Percentiles rank a stretch among this genome's conserved stretches.
These are phyloP conservation scores for Nematolebias whitei DNA, from an alignment of 2,113 vertebrate genomes.

Conservation along the genomic window DNA sequence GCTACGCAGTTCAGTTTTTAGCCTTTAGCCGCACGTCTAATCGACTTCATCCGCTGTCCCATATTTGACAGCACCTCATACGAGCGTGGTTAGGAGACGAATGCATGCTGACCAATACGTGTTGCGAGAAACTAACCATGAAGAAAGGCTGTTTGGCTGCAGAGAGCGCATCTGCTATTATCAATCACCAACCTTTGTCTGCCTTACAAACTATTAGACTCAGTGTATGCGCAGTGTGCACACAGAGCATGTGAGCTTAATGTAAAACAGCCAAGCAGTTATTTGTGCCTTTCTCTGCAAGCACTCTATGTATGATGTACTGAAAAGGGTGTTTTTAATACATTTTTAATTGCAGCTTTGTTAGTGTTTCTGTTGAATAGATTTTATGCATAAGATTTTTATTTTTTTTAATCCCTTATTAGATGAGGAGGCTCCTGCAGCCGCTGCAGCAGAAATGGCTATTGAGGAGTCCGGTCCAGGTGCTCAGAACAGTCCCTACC, in stretches of 20 bases:
- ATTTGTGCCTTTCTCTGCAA: not conserved
- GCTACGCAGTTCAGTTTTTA: constrained; percentile 76
- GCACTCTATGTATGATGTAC: not conserved
- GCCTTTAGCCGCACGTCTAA: constrained; percentile 59
- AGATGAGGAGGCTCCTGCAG: constrained; percentile 98
- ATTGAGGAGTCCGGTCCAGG: constrained; percentile 99
- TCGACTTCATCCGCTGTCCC: constrained; percentile 40
- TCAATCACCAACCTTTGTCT: constrained; percentile 77
- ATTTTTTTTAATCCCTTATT: constrained; percentile 30
- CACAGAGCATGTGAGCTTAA: constrained; percentile 37
- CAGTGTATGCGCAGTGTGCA: constrained; percentile 52
- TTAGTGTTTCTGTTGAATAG: not conserved
- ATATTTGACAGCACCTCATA: constrained; percentile 50
- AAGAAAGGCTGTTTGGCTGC: constrained; percentile 30
- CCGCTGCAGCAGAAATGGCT: constrained; percentile 92
- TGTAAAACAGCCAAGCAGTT: constrained; percentile 29
- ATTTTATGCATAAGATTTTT: constrained; percentile 10
- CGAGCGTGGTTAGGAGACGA: constrained; percentile 1
- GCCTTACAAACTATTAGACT: constrained; percentile 46
- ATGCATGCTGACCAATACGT: constrained; percentile 13
- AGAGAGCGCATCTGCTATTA: constrained; percentile 64
- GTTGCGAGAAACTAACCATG: constrained; percentile 13
- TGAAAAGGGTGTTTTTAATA: no score
- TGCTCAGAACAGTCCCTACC: constrained; percentile 99
- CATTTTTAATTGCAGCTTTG: not conserved